Evolutionary conservation across 2,113 vertebrate species (phyloP).

Genomic region (Leptosomus discolor): DNA sequence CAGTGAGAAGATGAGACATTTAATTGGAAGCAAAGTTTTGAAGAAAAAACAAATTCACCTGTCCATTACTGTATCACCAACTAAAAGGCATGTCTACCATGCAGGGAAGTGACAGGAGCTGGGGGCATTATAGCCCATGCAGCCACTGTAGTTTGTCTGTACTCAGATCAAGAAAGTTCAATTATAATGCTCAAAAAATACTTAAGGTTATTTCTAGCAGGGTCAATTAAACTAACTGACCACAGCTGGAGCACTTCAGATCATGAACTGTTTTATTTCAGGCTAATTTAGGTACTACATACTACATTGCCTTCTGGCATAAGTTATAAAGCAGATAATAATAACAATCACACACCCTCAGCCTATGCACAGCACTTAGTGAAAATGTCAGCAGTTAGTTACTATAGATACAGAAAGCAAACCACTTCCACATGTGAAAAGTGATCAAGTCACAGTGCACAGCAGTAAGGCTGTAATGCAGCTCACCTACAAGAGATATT

Average conservation of each 20-base stretch:
- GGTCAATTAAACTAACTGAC: neutral
- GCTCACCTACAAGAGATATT: neutral
- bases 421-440: neutral
- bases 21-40: neutral
- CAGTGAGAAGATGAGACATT: neutral
- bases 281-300: neutral
- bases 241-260: neutral
- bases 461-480: neutral
- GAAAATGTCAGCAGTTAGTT: neutral
- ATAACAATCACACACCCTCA: neutral
- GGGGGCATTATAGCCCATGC: neutral
- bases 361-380: neutral
- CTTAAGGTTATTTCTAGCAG: neutral
- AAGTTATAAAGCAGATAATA: constrained; percentile 2
- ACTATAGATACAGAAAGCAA: constrained; percentile 34
- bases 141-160: neutral
- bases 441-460: neutral
- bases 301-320: neutral
- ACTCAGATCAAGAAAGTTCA: neutral
- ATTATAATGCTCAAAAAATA: neutral
- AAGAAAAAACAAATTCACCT: neutral
- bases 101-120: neutral
- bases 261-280: neutral
- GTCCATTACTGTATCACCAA: neutral
- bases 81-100: neutral